A percentile compares a stretch with the other conserved stretches of the same genome.
These are phyloP conservation scores for Enteromius unitaeniatus DNA, from an alignment of 2,797 vertebrate genomes.

Conservation along the genomic window DNA sequence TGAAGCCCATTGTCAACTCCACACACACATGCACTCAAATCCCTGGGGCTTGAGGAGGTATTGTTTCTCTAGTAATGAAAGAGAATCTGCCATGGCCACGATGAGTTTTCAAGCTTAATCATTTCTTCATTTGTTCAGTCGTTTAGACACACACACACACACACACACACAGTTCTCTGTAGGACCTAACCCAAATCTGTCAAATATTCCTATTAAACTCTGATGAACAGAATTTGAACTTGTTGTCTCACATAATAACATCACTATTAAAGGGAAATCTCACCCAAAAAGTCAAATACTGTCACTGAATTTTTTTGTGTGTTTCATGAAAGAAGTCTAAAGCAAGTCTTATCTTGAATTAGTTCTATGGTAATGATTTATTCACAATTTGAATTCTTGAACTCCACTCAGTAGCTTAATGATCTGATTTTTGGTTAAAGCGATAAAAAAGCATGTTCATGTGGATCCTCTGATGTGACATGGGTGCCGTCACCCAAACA, in stretches of 20 bases:
- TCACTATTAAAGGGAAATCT: not conserved
- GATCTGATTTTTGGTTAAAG: not conserved
- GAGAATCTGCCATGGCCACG: constrained; percentile 50
- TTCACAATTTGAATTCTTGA: not conserved
- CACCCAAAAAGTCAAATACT: not conserved
- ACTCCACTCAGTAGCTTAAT: not conserved
- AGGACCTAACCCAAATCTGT: constrained; percentile 65
- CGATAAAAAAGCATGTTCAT: not conserved
- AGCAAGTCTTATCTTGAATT: not conserved
- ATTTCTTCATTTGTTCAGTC: constrained; percentile 19
- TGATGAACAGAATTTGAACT: constrained; percentile 29
- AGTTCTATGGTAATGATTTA: not conserved
- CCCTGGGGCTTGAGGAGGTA: constrained; percentile 39
- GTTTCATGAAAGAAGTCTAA: not conserved
- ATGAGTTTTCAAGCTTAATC: constrained; percentile 45
- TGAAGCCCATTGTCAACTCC: constrained; percentile 36
- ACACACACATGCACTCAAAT: not conserved
- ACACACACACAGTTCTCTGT: constrained; percentile 44
- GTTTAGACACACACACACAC: constrained; percentile 41
- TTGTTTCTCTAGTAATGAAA: constrained; percentile 67
- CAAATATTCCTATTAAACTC: constrained; percentile 57
- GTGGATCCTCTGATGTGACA: not conserved
- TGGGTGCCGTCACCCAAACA: not conserved
- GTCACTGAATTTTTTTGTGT: not conserved
- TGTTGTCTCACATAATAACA: not conserved